Percentiles rank a stretch among this genome's conserved stretches.
These are phyloP conservation scores for Anthrax anthrax DNA, from an alignment of 2,888 invertebrate genomes.

Conservation along the genomic window DNA sequence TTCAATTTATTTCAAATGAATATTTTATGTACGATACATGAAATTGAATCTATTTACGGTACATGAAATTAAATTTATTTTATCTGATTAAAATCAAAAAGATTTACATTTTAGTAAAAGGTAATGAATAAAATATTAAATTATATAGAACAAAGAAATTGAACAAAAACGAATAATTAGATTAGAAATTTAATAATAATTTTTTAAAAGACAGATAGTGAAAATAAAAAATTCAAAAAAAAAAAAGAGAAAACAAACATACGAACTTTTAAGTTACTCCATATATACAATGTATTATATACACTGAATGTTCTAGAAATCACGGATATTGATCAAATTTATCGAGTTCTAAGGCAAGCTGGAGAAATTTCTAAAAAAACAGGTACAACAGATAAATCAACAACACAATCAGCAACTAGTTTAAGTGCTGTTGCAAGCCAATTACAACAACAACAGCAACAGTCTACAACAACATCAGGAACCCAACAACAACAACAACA, in stretches of 20 bases:
- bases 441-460: slow-evolving; percentile 11
- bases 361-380: slow-evolving; percentile 60
- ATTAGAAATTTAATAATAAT: no score
- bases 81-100: no score
- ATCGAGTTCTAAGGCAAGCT: slow-evolving; percentile 89
- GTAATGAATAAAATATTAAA: no score
- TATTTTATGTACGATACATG: no score
- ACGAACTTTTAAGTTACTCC: not conserved
- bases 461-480: not conserved
- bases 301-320: slow-evolving; percentile 19
- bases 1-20: no score
- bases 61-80: no score
- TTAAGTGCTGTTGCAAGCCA: not conserved
- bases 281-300: not conserved
- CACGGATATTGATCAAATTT: slow-evolving; percentile 74
- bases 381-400: slow-evolving; percentile 19
- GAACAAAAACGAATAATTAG: no score
- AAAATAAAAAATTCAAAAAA: no score
- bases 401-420: slow-evolving; percentile 1
- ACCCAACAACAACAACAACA: slow-evolving; percentile 11
- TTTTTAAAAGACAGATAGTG: no score
- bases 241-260: not conserved
- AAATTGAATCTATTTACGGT: no score
- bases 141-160: no score
- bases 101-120: no score